Base-by-base conservation (phyloP, 2,113 vertebrate species). In the Centropus bengalensis region DNA sequence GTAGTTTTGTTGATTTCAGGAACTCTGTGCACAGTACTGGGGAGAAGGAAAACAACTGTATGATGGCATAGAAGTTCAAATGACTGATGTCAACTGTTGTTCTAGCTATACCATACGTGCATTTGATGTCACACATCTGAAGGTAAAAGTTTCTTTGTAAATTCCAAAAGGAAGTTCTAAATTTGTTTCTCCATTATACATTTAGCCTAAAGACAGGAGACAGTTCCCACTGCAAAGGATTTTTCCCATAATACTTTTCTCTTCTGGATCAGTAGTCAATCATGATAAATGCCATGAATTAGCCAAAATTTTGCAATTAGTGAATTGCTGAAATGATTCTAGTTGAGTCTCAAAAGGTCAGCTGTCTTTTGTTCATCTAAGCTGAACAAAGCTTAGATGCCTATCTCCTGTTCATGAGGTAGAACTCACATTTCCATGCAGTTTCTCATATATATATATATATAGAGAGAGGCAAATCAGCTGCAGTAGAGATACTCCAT, bases 11-110 rank as follows among this genome's bases (percentile, higher is more conserved):
- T 28, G 20, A 17, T 67, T 85, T 67, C 52, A 99, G 98, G 98
- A 99, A 80, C 79, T 94, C 62, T 98, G 98, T 75, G 96, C 96
- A 38, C 94, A 97, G 32, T 99, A 99, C 93, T 99, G 99, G 99
- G 97, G 94, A 30, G 97, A 98, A 77, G 98, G 97, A 64, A 99
- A 97, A 60, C 97, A 98, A 89, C 95, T 26, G 0, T 98, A 98
- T 28, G 98, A 98, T 38, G 97, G 98, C 8, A 67, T 99, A 32
- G 98, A 98, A 80, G 98, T 99, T 42, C 97, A 98, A 12, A 91
- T 98, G 56, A 96, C 88, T 66, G 98, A 97, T 76, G 97, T 96
- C 68, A 98, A 85, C 73, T 84, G 2, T 40, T 96, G 82, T 19
- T 75, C 98, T 16, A 86, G 62, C 20, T 98, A 98, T 40, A 98